phyloP scores from a whole-genome alignment of 2,797 vertebrate species.

The Morus bassanus region DNA sequence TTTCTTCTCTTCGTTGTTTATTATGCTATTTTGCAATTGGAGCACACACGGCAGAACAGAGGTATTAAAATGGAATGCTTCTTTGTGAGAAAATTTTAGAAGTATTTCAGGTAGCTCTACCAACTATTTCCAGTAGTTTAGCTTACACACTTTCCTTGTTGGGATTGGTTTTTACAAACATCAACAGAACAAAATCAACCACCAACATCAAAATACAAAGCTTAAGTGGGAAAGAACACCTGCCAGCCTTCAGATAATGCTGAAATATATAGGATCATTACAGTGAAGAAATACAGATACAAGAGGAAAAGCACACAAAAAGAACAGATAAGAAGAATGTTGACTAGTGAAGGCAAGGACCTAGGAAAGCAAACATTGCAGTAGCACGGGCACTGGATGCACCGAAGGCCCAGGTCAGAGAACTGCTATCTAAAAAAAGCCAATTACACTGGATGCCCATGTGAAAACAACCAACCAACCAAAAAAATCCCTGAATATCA shows the following conservation, averaged over 20 bases:
- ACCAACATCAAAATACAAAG: neutral
- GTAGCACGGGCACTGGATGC: neutral
- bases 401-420: neutral
- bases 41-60: neutral
- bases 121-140: neutral
- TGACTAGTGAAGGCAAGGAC: neutral
- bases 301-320: neutral
- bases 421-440: neutral
- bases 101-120: neutral
- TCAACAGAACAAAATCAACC: neutral
- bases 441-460: neutral
- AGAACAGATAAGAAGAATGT: neutral
- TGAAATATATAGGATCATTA: neutral
- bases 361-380: neutral
- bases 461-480: neutral
- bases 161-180: neutral
- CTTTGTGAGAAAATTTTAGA: neutral
- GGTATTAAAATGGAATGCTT: neutral
- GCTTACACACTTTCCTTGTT: neutral
- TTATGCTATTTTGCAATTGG: neutral
- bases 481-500: neutral
- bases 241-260: neutral
- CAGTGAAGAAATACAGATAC: neutral
- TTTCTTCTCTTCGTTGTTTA: neutral
- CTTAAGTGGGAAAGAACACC: neutral